These are phyloP conservation scores for Chloromyia formosa DNA, from an alignment of 2,888 invertebrate species.

Conservation along the genomic window DNA sequence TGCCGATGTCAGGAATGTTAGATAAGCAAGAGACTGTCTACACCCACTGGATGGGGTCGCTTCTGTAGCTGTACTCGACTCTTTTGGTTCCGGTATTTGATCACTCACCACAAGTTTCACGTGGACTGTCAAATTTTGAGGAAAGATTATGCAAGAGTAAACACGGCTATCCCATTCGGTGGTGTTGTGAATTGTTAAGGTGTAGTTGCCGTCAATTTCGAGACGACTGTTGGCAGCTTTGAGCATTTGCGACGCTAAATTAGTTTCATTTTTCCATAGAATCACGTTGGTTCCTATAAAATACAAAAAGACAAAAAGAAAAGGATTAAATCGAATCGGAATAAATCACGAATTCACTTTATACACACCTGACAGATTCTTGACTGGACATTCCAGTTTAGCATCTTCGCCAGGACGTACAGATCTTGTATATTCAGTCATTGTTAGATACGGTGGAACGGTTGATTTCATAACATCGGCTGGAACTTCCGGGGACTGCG, in stretches of 20 bases:
- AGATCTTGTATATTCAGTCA: constrained; percentile 23
- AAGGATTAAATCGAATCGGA: neutral
- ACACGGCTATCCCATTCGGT: constrained; percentile 53
- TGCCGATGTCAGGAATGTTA: neutral
- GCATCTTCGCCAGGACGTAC: constrained; percentile 44
- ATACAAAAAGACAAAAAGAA: neutral
- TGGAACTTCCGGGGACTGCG: constrained; percentile 38
- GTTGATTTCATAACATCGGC: constrained; percentile 42
- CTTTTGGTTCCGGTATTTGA: constrained; percentile 1
- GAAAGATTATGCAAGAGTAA: constrained; percentile 54
- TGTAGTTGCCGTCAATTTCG: constrained; percentile 51
- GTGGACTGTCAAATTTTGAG: constrained; percentile 50
- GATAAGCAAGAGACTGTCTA: neutral
- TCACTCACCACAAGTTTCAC: constrained; percentile 51
- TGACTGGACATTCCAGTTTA: constrained; percentile 39
- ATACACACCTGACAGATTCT: constrained; percentile 38
- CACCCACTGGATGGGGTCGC: neutral
- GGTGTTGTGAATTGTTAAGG: constrained; percentile 54
- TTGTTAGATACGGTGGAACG: constrained; percentile 39
- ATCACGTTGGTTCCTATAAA: constrained; percentile 51
- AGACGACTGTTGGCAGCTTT: constrained; percentile 52
- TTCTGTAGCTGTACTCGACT: neutral
- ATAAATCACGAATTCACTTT: neutral
- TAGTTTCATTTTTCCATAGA: constrained; percentile 53
- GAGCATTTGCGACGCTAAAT: constrained; percentile 52